A percentile compares a stretch with the other conserved stretches of the same genome.
phyloP scores from a whole-genome alignment of 1,140 invertebrate species.

The Gerris buenoi region DNA sequence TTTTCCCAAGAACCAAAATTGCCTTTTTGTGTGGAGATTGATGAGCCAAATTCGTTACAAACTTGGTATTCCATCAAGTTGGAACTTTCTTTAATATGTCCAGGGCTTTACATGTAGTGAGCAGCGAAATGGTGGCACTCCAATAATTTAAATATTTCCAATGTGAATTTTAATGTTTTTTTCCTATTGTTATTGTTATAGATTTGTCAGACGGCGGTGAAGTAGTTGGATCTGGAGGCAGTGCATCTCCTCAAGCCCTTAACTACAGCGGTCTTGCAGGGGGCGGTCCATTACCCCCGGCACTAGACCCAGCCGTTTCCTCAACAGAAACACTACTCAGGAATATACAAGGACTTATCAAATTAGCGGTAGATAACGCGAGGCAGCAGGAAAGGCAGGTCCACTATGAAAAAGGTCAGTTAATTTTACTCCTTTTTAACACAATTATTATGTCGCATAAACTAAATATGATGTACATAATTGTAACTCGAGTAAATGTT shows the following conservation, averaged over 20 bases:
- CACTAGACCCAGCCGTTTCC: slow-evolving; percentile 41
- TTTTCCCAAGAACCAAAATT: too few species aligned
- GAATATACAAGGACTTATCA: slow-evolving; percentile 87
- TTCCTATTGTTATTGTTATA: slow-evolving; percentile 24
- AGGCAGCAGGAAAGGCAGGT: slow-evolving; percentile 87
- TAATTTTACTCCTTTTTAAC: too few species aligned
- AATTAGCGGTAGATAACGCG: slow-evolving; percentile 88
- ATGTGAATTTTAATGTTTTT: slow-evolving; percentile 5
- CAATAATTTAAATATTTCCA: too few species aligned
- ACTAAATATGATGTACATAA: too few species aligned
- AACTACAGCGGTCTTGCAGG: slow-evolving; percentile 45
- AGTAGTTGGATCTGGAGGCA: slow-evolving; percentile 37
- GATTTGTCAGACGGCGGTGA: slow-evolving; percentile 47
- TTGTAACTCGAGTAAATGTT: too few species aligned
- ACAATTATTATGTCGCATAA: too few species aligned
- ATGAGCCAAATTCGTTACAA: too few species aligned
- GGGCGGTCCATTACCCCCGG: slow-evolving; percentile 30
- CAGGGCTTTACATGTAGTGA: too few species aligned
- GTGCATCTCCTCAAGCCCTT: slow-evolving; percentile 48
- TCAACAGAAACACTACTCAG: slow-evolving; percentile 83
- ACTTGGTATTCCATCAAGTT: too few species aligned
- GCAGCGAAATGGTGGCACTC: too few species aligned
- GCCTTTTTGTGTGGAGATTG: too few species aligned
- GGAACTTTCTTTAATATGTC: too few species aligned
- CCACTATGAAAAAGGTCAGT: slow-evolving; percentile 87